These are phyloP conservation scores for Zaprionus taronus DNA, from an alignment of 1,140 invertebrate genomes.

Conservation along the genomic window DNA sequence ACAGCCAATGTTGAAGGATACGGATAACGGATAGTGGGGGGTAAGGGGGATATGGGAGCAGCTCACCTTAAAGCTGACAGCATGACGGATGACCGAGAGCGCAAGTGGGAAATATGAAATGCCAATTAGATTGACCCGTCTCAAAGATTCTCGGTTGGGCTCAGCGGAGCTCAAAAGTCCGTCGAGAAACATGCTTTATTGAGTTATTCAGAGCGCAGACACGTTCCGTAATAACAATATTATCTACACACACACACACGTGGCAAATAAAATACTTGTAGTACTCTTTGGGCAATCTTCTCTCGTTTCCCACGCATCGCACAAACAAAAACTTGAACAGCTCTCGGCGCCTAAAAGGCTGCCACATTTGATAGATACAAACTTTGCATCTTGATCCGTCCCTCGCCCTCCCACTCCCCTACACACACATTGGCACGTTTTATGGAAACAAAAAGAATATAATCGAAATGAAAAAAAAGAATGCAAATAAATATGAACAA, in stretches of 20 bases:
- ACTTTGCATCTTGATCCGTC: neutral
- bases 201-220: conserved; percentile 16
- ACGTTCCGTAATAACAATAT: conserved; percentile 33
- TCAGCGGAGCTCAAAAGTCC: conserved; percentile 9
- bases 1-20: conserved; percentile 10
- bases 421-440: conserved; percentile 33
- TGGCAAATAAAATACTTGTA: conserved; percentile 9
- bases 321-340: conserved; percentile 12
- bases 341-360: conserved; percentile 38
- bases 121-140: conserved; percentile 14
- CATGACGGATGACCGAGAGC: conserved; percentile 28
- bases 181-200: conserved; percentile 15
- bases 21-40: neutral
- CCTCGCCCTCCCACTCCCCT: neutral
- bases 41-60: too few relatives aligned
- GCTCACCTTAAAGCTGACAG: conserved; percentile 32
- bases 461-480: conserved; percentile 11
- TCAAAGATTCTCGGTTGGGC: conserved; percentile 7
- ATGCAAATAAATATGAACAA: conserved; percentile 4
- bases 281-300: neutral
- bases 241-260: conserved; percentile 4
- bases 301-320: neutral
- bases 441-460: conserved; percentile 23
- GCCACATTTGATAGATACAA: conserved; percentile 25
- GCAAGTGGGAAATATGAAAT: conserved; percentile 2